Evolutionary conservation across 2,888 invertebrate species (phyloP), one percentile per base, ranked within the genome.

Genomic region (Chrysodeixis includens): DNA sequence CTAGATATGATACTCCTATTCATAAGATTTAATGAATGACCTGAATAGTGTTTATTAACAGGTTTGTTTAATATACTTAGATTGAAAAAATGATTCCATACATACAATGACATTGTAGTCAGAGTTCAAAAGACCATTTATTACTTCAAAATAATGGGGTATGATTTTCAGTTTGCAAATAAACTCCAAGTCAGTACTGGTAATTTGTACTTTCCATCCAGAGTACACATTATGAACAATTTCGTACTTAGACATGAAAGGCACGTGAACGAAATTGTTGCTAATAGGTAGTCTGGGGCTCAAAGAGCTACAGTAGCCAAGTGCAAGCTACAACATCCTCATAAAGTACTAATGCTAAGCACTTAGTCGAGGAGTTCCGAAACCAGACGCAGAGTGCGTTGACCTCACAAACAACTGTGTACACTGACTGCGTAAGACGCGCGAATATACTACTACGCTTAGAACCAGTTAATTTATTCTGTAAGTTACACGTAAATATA

Each of bases 351-450:
- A 61, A 59, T 30, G 73, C 22, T 52, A 32, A 40, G 52, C 76
- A 76, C 73, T 62, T 72, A 51, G 55, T 57, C 6, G n/a, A 58
- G 61, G 53, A 77, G 74, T 80, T 80, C 66, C 66, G 71, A 78
- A 78, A 69, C 80, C 72, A 81, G 79, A 78, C 61, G 66, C 20
- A 22, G 57, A 46, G 79, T 44, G 22, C 70, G 35, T 59, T 66
- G 70, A 79, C 79, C 79, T 59, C 56, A 58, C 62, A 56, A 74
- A 58, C 78, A 71, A 74, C 61, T 78, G 76, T 58, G 67, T 61
- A 67, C 53, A 62, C 51, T 63, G 59, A 69, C 61, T 66, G 64
- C n/a, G 61, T 60, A 58, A 66, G 54, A 78, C 55, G 30, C 57
- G 66, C 62, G 62, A 66, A 78, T 80, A 76, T 73, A 30, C 57